Evolutionary conservation across 35 echinoderm and acorn worm genomes (phyloP), one percentile per base, ranked within the genome.

Genomic region (Apostichopus japonicus): DNA sequence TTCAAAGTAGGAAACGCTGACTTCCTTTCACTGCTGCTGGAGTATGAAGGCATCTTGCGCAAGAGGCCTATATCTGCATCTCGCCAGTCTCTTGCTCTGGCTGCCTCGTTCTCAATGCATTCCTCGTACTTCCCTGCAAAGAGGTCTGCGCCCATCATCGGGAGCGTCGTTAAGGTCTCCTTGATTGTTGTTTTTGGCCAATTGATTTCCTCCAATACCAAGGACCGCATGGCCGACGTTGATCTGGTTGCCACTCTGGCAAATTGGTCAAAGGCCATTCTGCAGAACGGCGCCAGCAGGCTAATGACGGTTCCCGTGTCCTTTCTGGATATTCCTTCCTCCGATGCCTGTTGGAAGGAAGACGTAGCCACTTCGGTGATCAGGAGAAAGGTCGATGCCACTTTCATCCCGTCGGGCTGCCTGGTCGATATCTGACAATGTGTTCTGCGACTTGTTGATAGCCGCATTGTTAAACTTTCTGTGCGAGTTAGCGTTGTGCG

Each of bases 61-160:
- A n/a, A n/a, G n/a, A n/a, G n/a, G n/a, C n/a, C n/a, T n/a, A 79
- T 13, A 23, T 79, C 77, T 79, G 77, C 77, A 8, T 79, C n/a
- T 10, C n/a, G 9, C 8, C 10, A 21, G 44, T 79, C 77, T 79
- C n/a, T 79, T 10, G 9, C 9, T 21, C 77, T 8, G 8, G 9
- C n/a, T 79, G n/a, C 77, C 5, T 79, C 77, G 22, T 9, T 24
- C 77, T 79, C 8, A 79, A 79, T 8, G 77, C n/a, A 21, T 9
- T 79, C 77, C 44, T 79, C 77, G n/a, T 13, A 79, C 9, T 52
- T 8, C n/a, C 77, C 77, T 9, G 10, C 77, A 1, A 79, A 79
- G 10, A 79, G 9, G n/a, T 79, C 77, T 24, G 1, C 9, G 5
- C 77, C 77, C 44, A 21, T 23, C 9, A 79, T 8, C 9, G 44